phyloP scores from a whole-genome alignment of 35 echinoderm and acorn worm genomes.

The Hemicentrotus pulcherrimus region DNA sequence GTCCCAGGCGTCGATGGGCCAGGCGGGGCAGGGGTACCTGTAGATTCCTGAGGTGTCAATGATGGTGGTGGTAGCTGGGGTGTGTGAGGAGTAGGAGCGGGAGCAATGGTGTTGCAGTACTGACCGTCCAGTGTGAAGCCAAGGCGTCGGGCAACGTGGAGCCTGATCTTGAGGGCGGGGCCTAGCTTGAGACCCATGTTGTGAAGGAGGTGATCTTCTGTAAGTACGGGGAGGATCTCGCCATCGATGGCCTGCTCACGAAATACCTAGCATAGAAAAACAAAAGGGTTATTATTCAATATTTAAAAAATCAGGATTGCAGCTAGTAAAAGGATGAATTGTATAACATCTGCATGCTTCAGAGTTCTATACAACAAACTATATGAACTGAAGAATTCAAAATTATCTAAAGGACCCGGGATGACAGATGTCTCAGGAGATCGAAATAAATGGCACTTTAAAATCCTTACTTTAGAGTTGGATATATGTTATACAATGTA shows the following conservation, averaged over 20 bases:
- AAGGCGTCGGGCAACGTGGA: slow-evolving; percentile 82
- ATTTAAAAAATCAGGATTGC: too few relatives aligned
- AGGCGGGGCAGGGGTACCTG: not conserved
- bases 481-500: too few relatives aligned
- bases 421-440: too few relatives aligned
- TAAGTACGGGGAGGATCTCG: slow-evolving; percentile 92
- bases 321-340: too few relatives aligned
- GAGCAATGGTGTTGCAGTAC: slow-evolving; percentile 58
- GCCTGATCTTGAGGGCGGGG: slow-evolving; percentile 85
- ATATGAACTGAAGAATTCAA: too few relatives aligned
- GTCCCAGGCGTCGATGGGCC: not conserved
- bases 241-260: slow-evolving; percentile 95
- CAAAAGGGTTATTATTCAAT: not conserved
- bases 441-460: too few relatives aligned
- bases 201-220: slow-evolving; percentile 89
- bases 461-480: too few relatives aligned
- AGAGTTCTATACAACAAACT: too few relatives aligned
- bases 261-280: slow-evolving; percentile 65
- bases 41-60: not conserved
- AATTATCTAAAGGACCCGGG: too few relatives aligned
- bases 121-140: slow-evolving; percentile 83
- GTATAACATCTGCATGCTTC: too few relatives aligned
- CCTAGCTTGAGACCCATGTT: slow-evolving; percentile 93
- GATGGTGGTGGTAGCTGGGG: not conserved
- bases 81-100: not conserved